These are phyloP conservation scores for Connochaetes taurinus DNA, from an alignment of 2,113 vertebrate genomes.

Conservation along the genomic window DNA sequence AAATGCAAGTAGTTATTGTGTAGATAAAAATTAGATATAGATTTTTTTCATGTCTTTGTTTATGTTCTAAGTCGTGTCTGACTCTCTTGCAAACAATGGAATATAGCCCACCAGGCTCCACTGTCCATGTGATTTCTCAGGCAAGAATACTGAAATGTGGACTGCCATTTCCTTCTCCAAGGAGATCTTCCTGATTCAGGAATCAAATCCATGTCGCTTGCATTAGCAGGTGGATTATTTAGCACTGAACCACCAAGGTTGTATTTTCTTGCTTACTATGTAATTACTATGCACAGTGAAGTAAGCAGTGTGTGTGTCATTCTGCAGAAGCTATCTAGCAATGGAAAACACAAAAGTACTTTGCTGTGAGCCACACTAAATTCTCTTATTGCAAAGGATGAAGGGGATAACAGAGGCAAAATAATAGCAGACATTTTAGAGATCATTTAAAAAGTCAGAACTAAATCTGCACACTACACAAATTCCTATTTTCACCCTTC, in stretches of 20 bases:
- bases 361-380: not conserved
- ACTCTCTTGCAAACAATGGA: not conserved
- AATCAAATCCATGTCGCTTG: not conserved
- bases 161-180: not conserved
- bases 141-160: not conserved
- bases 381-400: not conserved
- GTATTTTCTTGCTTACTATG: not conserved
- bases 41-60: not conserved
- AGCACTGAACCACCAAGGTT: not conserved
- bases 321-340: not conserved
- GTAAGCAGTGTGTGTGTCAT: not conserved
- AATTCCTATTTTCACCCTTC: not conserved
- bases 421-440: not conserved
- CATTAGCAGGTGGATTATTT: not conserved
- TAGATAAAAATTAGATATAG: not conserved
- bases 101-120: not conserved
- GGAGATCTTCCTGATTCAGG: not conserved
- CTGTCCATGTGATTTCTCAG: not conserved
- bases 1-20: not conserved
- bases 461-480: not conserved
- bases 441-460: not conserved
- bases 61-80: not conserved
- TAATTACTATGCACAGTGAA: not conserved
- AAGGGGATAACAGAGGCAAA: not conserved
- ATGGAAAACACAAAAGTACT: not conserved